Conservation (phyloP, 2,113 vertebrate species). For the Hystrix cristata region DNA sequence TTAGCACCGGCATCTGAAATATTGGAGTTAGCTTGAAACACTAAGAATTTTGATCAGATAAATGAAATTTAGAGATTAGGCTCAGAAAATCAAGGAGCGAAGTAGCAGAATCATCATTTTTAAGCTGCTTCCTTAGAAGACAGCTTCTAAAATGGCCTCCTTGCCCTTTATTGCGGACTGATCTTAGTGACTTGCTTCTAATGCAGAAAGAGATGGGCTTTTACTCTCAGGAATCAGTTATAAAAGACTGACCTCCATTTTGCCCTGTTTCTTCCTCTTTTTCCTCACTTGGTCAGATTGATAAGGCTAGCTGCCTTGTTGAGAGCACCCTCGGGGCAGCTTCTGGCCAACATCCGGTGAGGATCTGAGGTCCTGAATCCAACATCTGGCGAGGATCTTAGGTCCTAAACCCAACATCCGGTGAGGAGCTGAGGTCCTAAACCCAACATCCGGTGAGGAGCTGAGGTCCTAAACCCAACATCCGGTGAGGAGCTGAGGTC, state of each 20-base stretch:
- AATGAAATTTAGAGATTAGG: neutral
- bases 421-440: neutral
- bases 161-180: neutral
- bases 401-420: neutral
- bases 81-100: neutral
- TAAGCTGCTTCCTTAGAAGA: neutral
- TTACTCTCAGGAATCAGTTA: neutral
- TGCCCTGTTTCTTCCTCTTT: neutral
- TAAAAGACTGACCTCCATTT: neutral
- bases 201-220: neutral
- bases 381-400: neutral
- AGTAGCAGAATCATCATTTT: neutral
- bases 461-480: neutral
- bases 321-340: neutral
- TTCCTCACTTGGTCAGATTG: neutral
- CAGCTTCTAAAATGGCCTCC: neutral
- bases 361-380: neutral
- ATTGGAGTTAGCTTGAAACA: neutral
- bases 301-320: neutral
- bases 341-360: neutral
- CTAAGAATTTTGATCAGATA: neutral
- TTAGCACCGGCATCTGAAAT: neutral
- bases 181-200: neutral
- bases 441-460: neutral
- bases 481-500: neutral